phyloP scores from a whole-genome alignment of 2,888 invertebrate genomes.

The Troides aeacus region DNA sequence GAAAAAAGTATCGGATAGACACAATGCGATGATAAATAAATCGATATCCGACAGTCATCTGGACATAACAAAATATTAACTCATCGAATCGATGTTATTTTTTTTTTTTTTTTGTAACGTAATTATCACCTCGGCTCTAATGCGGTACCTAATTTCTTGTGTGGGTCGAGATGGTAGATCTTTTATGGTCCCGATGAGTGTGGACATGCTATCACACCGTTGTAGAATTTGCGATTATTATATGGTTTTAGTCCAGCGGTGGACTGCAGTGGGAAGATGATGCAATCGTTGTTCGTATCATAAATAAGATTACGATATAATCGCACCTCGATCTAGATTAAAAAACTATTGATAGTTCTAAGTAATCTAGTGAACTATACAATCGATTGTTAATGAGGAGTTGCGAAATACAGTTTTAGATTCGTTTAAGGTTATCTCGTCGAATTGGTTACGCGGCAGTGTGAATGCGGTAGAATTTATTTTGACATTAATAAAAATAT shows the following conservation, averaged over 20 bases:
- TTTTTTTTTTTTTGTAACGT: slow-evolving; percentile 70
- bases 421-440: slow-evolving; percentile 16
- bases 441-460: slow-evolving; percentile 46
- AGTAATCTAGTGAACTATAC: neutral
- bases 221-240: slow-evolving; percentile 28
- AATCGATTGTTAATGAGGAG: neutral
- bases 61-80: slow-evolving; percentile 69
- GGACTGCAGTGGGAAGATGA: too few relatives aligned
- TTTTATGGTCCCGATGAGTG: slow-evolving; percentile 66
- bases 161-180: slow-evolving; percentile 65
- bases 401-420: neutral
- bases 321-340: too few relatives aligned
- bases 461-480: slow-evolving; percentile 63
- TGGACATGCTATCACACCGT: slow-evolving; percentile 52
- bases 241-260: too few relatives aligned
- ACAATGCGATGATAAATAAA: slow-evolving; percentile 46
- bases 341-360: too few relatives aligned
- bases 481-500: slow-evolving; percentile 80
- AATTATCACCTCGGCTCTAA: slow-evolving; percentile 77
- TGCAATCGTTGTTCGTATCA: too few relatives aligned
- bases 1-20: slow-evolving; percentile 38
- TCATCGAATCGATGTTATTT: slow-evolving; percentile 61
- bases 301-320: too few relatives aligned
- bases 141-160: slow-evolving; percentile 75
- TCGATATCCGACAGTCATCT: slow-evolving; percentile 59